These are phyloP conservation scores for Whitmania pigra DNA, from an alignment of 1,140 invertebrate genomes.

Conservation along the genomic window DNA sequence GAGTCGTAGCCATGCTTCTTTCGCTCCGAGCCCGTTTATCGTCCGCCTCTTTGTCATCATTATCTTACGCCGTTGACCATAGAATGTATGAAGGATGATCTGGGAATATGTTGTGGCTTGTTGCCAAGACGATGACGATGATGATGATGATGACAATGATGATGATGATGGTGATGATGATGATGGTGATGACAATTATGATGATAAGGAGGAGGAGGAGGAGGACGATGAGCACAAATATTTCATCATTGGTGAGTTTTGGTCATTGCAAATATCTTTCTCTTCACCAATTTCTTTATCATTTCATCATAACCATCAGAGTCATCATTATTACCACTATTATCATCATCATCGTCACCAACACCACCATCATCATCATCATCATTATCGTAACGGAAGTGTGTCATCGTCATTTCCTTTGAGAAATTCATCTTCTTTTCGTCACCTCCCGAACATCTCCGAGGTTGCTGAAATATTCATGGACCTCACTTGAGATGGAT, in stretches of 20 bases:
- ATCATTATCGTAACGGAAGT: not conserved
- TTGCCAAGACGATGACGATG: conserved; percentile 1
- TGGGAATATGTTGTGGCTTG: not conserved
- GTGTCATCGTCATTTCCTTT: not conserved
- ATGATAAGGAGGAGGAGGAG: not conserved
- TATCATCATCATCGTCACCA: too few species aligned
- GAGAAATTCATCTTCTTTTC: not conserved
- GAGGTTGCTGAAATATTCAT: not conserved
- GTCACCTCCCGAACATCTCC: not conserved
- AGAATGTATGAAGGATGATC: not conserved
- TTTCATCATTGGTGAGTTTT: too few species aligned
- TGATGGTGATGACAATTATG: not conserved
- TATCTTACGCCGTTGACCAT: not conserved
- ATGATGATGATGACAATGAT: conserved; percentile 7
- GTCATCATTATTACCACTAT: conserved; percentile 13
- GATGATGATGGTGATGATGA: not conserved
- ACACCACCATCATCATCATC: conserved; percentile 15
- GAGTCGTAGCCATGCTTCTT: not conserved
- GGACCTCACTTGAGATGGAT: not conserved
- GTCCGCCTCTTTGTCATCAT: not conserved
- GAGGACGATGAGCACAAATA: not conserved
- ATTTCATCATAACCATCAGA: conserved; percentile 20
- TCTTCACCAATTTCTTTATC: conserved; percentile 2
- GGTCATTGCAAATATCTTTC: not conserved
- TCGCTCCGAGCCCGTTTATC: not conserved